Conservation (phyloP, 2,113 vertebrate genomes). For the Sisor rabdophorus region DNA sequence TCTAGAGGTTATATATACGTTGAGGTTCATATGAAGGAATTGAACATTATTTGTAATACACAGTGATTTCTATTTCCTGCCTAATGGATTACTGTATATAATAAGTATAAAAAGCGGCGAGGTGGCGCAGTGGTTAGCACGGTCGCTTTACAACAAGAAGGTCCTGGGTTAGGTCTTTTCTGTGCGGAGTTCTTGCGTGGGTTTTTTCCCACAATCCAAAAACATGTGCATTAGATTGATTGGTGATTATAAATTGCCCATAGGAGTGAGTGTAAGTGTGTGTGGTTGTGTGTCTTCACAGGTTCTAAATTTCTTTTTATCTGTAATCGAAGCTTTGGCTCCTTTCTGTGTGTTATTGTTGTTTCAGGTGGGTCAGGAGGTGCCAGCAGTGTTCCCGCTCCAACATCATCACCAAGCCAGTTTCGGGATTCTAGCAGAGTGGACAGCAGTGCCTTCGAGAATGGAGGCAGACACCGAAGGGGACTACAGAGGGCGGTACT, state of each 20-base stretch:
- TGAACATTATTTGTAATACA: constrained; percentile 3
- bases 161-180: too few relatives aligned
- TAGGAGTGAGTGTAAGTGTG: too few relatives aligned
- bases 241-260: too few relatives aligned
- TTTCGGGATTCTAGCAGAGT: constrained; percentile 63
- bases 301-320: neutral
- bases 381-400: constrained; percentile 56
- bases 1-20: too few relatives aligned
- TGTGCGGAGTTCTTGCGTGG: too few relatives aligned
- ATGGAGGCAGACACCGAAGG: constrained; percentile 45
- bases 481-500: constrained; percentile 40
- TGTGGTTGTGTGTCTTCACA: neutral
- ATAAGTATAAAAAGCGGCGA: neutral
- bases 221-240: too few relatives aligned
- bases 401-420: constrained; percentile 62
- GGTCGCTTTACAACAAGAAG: too few relatives aligned
- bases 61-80: neutral
- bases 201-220: too few relatives aligned
- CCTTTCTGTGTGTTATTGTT: neutral
- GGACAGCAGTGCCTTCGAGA: constrained; percentile 56
- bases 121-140: too few relatives aligned
- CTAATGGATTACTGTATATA: neutral
- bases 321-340: neutral
- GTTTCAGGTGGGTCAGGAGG: constrained; percentile 47
- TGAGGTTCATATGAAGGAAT: neutral